Evolutionary conservation across 2,888 invertebrate species (phyloP).

Genomic region (Polietes domitor): DNA sequence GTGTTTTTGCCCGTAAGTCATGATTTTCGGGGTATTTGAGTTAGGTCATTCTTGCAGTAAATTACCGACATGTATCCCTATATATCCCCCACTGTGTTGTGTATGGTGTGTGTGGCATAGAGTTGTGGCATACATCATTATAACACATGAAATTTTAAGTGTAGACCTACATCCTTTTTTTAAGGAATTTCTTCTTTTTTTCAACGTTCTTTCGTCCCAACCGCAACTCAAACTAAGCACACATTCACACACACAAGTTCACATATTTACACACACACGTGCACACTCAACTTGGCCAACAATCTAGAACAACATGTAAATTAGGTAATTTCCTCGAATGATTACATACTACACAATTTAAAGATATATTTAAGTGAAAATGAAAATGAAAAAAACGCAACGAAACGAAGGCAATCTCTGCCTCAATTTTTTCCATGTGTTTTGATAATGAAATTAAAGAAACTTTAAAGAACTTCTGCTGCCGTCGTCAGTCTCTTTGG

Average conservation of each 20-base stretch:
- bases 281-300: neutral
- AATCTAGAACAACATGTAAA: slow-evolving; percentile 56
- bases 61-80: no score
- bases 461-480: slow-evolving; percentile 5
- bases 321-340: slow-evolving; percentile 55
- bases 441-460: slow-evolving; percentile 38
- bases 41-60: no score
- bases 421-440: neutral
- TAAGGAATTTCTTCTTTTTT: slow-evolving; percentile 17
- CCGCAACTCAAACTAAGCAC: neutral
- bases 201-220: neutral
- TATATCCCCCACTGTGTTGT: neutral
- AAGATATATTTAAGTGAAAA: slow-evolving; percentile 21
- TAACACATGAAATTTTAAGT: slow-evolving; percentile 27
- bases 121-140: slow-evolving; percentile 40
- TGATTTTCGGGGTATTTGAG: no score
- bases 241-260: neutral
- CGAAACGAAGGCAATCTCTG: neutral
- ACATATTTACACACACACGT: neutral
- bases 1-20: no score
- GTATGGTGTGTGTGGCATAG: neutral
- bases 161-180: slow-evolving; percentile 28
- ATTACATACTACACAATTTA: slow-evolving; percentile 33
- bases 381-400: no score
- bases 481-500: neutral